Percentiles rank a stretch among this genome's conserved stretches.
Conservation (phyloP, 2,888 invertebrate genomes). For the Aspidapion aeneum region DNA sequence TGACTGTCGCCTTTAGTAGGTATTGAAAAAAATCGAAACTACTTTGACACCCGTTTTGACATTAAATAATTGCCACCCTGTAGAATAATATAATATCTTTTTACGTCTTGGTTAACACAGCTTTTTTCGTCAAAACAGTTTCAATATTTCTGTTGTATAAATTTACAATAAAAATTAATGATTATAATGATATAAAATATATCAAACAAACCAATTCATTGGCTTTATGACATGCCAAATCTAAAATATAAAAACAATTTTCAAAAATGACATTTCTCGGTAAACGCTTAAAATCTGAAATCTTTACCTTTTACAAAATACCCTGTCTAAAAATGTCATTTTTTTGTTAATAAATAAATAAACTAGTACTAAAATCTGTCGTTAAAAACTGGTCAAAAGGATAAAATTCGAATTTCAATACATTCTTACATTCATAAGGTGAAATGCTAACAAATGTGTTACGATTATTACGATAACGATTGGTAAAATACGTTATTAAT, state of each 20-base stretch:
- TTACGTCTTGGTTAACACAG: too few relatives aligned
- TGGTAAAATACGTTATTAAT: background rate
- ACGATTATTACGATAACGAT: background rate
- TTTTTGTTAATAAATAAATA: background rate
- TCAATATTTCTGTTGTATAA: too few relatives aligned
- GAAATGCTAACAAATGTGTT: background rate
- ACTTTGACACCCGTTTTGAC: too few relatives aligned
- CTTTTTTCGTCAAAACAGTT: too few relatives aligned
- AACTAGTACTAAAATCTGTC: too few relatives aligned
- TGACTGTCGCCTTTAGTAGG: background rate
- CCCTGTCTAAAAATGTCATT: background rate
- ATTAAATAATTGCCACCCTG: too few relatives aligned
- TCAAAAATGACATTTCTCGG: too few relatives aligned
- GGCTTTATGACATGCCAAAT: background rate
- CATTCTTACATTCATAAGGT: background rate
- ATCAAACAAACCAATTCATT: background rate
- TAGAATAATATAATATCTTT: too few relatives aligned
- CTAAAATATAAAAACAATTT: too few relatives aligned
- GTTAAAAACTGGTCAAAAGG: background rate
- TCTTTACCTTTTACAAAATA: too few relatives aligned
- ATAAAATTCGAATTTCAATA: background rate
- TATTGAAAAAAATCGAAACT: background rate
- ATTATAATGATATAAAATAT: background rate
- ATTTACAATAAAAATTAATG: too few relatives aligned
- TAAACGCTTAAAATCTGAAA: too few relatives aligned